Base-by-base conservation (phyloP, 2,888 invertebrate genomes). In the Tipula lateralis region DNA sequence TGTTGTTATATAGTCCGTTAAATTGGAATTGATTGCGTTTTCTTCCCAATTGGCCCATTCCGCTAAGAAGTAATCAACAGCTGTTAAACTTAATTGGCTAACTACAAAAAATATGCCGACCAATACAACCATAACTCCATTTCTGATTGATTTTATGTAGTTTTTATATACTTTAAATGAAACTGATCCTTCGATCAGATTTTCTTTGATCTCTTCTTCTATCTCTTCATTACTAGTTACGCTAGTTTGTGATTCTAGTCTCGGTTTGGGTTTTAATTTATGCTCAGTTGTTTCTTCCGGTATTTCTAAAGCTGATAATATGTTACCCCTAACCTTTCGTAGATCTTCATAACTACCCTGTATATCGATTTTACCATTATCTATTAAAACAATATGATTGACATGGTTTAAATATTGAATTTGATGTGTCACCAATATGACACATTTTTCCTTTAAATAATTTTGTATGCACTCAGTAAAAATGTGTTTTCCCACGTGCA, bases 11-110 rank as follows among this genome's bases (percentile, higher is more conserved):
- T 16, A n/a, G 19, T 5, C 13, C 3, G 16, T 7, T 29, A 19
- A 24, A 81, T 34, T 24, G 13, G 16, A 29, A 13, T 12, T n/a
- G 29, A 6, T n/a, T 2, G 9, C 16, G 24, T 1, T 12, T 80
- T 90, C 90, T 84, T 90, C 90, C 90, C 90, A 90, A 83, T 89
- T 90, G 1, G 89, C 90, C 90, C 95, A 96, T 87, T 92, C 93
- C 86, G 94, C 94, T 0, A 96, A 91, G 92, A 95, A 96, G 87
- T 92, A 95, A 87, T 96, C 96, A 0, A 93, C 92, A 0, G 92
- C 92, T 16, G 94, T 94, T 0, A 94, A 93, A 24, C 92, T 89
- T 0, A 91, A 88, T 88, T 95, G 94, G 0, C 94, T 92, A 3
- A 93, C 84, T 0, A 93, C 19, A 66, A 94, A 91, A 0, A 93